Conservation (phyloP, 1,140 invertebrate genomes). For the Akabosia matsudoensis region DNA sequence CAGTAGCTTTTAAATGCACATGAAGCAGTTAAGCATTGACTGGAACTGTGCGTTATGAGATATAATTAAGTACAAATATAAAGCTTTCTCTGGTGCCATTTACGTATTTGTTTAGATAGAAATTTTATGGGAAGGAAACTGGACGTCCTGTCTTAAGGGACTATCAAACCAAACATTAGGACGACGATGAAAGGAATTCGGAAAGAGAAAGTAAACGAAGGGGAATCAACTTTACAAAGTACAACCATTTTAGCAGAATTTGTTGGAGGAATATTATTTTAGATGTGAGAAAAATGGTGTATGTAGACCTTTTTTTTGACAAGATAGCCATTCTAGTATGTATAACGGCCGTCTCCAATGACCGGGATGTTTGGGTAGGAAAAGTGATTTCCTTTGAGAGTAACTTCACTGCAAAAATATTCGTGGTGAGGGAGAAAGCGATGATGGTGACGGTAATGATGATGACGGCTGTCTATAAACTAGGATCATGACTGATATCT, state of each 20-base stretch:
- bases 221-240: neutral
- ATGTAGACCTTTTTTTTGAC: neutral
- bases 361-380: neutral
- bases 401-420: too few species aligned
- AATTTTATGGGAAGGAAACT: neutral
- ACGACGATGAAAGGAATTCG: neutral
- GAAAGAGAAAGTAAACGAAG: neutral
- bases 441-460: neutral
- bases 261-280: too few species aligned
- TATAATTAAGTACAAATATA: too few species aligned
- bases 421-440: neutral
- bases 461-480: too few species aligned
- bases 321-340: too few species aligned
- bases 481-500: too few species aligned
- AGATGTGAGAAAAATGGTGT: too few species aligned
- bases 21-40: too few species aligned
- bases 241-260: too few species aligned
- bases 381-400: neutral
- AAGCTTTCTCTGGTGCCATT: too few species aligned
- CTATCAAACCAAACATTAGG: neutral
- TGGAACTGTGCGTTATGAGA: too few species aligned
- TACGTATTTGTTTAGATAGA: neutral
- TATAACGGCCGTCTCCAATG: neutral
- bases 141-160: neutral
- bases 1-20: too few species aligned